Conservation (phyloP, 2,113 vertebrate genomes). For the Silurus meridionalis region DNA sequence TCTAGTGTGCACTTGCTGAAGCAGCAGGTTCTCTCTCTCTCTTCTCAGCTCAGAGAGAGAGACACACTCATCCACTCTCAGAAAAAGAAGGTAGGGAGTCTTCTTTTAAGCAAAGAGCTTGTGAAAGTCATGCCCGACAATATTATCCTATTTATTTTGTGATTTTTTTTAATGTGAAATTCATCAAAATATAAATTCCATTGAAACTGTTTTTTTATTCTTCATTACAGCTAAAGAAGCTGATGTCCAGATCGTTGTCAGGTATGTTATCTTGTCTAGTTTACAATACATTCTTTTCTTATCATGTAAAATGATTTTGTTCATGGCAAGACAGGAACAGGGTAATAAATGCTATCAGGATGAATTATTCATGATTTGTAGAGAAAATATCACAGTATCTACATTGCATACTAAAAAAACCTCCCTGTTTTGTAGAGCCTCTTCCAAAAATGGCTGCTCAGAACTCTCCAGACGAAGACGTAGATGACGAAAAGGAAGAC, state of each 20-base stretch:
- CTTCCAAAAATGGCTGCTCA: constrained; percentile 2
- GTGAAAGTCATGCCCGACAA: not conserved
- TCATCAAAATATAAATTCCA: not conserved
- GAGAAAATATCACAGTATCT: not conserved
- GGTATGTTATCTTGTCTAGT: constrained; percentile 33
- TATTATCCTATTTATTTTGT: not conserved
- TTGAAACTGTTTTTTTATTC: constrained; percentile 1
- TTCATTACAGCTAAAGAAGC: constrained; percentile 67
- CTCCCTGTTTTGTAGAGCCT: constrained; percentile 50
- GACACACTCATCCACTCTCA: constrained; percentile 59
- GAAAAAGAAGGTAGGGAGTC: constrained; percentile 61
- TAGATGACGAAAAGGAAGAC: constrained; percentile 57
- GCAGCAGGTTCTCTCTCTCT: constrained; percentile 57
- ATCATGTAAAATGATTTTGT: not conserved
- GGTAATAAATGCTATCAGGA: not conserved
- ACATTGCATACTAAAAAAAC: no score
- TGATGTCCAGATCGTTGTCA: constrained; percentile 55
- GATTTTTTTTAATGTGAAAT: not conserved
- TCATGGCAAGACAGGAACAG: not conserved
- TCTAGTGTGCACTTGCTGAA: constrained; percentile 45
- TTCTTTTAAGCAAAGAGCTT: not conserved
- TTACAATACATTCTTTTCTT: not conserved
- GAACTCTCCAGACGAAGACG: constrained; percentile 1
- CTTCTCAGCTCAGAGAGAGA: constrained; percentile 55
- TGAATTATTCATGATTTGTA: not conserved